Conservation (phyloP, 2,888 invertebrate species). For the Gisinianus flammeolus region DNA sequence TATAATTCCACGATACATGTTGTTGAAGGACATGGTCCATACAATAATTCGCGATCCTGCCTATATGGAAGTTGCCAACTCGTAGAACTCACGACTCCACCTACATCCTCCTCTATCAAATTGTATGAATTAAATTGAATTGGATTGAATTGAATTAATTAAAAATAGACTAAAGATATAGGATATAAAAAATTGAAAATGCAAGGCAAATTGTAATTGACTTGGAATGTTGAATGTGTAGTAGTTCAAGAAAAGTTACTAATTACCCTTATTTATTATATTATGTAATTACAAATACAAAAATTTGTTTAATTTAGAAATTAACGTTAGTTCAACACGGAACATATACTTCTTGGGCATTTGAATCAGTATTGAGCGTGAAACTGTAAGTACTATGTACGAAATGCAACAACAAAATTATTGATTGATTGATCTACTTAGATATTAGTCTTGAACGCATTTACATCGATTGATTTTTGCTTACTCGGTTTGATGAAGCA, state of each 20-base stretch:
- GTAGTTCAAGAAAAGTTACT: not conserved
- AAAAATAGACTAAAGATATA: no score
- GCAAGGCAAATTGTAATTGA: not conserved
- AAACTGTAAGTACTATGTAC: not conserved
- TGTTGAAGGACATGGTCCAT: slow-evolving; percentile 97
- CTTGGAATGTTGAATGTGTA: not conserved
- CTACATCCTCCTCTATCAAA: not conserved
- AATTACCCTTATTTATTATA: no score
- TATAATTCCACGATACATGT: slow-evolving; percentile 90
- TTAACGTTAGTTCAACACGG: not conserved
- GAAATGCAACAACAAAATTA: not conserved
- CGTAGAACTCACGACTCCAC: slow-evolving; percentile 65
- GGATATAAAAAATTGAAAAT: not conserved
- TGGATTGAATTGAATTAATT: no score
- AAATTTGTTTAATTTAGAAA: not conserved
- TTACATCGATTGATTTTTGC: not conserved
- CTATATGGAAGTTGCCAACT: slow-evolving; percentile 97
- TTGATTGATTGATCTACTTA: not conserved
- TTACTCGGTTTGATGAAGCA: not conserved
- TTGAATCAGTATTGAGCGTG: not conserved
- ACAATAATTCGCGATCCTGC: slow-evolving; percentile 94
- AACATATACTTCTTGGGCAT: not conserved
- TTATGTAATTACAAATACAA: not conserved
- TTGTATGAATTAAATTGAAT: not conserved
- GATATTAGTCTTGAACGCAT: not conserved